Evolutionary conservation across 2,797 vertebrate species (phyloP), one percentile per base, ranked within the genome.

Genomic region (Hemibagrus guttatus): DNA sequence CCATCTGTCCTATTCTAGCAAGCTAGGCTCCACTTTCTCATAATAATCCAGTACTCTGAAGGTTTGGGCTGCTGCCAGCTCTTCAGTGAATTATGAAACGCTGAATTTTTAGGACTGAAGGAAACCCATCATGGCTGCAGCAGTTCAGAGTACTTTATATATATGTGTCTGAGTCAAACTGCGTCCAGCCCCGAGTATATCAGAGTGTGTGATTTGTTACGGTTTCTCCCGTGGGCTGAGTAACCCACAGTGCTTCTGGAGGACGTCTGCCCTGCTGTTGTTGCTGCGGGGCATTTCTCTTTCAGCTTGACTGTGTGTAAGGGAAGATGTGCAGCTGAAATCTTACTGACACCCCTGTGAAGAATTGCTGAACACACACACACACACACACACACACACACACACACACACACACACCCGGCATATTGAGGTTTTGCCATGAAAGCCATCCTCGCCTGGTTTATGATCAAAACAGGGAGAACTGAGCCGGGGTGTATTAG

Each of bases 1-100:
- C 91, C 93, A 93, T 94, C 93, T 94, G 93, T 93, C 91, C 89
- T 83, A 85, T 86, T 85, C 84, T 76, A 90, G 89, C 81, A 78
- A 92, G 89, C 88, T 90, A 88, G 80, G 88, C 85, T 86, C 83
- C 89, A 89, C 88, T 90, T 90, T 93, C 88, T 93, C 86, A 88
- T 90, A 90, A 88, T 91, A 89, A 92, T 89, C 92, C 91, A 91
- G 91, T 87, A 88, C 90, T 66, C 83, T 90, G 82, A 85, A 85
- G 86, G 28, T 80, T 64, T 92, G 91, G 92, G 72, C 54, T 80
- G 26, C 64, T 91, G 92, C 91, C 93, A 93, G 90, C n/a, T 56
- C 69, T 86, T 90, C 88, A 87, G 90, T 86, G 88, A 87, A 83
- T 90, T 90, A 88, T 85, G n/a, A 21, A 63, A 84, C 91, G 89